These are phyloP conservation scores for Semnornis frantzii DNA, from an alignment of 2,113 vertebrate species.

Conservation along the genomic window DNA sequence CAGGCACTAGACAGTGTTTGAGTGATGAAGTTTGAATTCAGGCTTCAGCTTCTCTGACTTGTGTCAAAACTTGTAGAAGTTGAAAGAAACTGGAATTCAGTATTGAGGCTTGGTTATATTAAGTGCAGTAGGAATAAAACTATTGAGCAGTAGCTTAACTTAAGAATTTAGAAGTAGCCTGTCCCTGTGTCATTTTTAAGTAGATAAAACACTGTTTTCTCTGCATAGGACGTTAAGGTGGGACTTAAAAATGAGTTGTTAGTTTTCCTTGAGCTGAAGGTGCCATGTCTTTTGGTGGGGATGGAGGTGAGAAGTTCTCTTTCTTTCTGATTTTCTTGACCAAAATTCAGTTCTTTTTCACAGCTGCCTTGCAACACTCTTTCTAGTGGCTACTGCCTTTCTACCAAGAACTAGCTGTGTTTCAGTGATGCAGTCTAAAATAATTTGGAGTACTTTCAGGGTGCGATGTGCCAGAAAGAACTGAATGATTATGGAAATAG, in stretches of 20 bases:
- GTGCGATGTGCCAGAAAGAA: background rate
- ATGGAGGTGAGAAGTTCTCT: background rate
- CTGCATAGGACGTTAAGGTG: background rate
- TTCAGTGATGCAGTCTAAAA: background rate
- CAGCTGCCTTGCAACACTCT: background rate
- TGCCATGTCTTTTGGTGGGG: background rate
- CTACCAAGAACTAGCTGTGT: background rate
- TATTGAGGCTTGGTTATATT: background rate
- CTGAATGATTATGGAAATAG: background rate
- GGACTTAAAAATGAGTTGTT: background rate
- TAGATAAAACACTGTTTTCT: background rate
- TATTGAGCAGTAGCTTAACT: background rate
- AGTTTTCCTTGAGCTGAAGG: background rate
- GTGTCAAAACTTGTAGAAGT: background rate
- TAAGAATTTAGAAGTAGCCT: background rate
- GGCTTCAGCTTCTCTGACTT: background rate
- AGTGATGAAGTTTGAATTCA: background rate
- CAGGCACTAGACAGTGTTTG: background rate
- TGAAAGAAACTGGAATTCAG: background rate
- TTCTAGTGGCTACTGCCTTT: background rate
- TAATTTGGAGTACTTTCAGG: background rate
- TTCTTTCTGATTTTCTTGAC: background rate
- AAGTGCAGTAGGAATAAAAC: background rate
- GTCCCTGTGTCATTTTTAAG: background rate
- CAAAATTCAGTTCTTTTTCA: background rate